These are phyloP conservation scores for human (Homo sapiens) DNA, from an alignment of 2,113 vertebrate species.

Conservation along the genomic window GRCh38 chr2:143572501-143573000, in stretches of 20 bases:
- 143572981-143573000: slow-evolving; percentile 54
- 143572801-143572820: not conserved
- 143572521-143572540: not conserved
- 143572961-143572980: slow-evolving; percentile 65
- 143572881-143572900: slow-evolving; percentile 10
- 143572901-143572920: slow-evolving; percentile 27
- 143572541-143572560: not conserved
- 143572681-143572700: slow-evolving; percentile 41
- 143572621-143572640: not conserved
- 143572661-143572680: not conserved
- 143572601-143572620: not conserved
- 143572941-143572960: slow-evolving; percentile 49
- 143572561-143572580: not conserved
- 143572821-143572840: not conserved
- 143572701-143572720: not conserved
- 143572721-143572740: slow-evolving; percentile 9
- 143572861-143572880: not conserved
- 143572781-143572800: not conserved
- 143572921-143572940: slow-evolving; percentile 63
- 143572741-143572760: not conserved
- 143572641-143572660: not conserved
- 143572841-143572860: not conserved
- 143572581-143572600: not conserved
- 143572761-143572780: not conserved
- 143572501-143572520: not conserved